phyloP scores from a whole-genome alignment of 2,797 vertebrate genomes.

The Silurus lanzhouensis region DNA sequence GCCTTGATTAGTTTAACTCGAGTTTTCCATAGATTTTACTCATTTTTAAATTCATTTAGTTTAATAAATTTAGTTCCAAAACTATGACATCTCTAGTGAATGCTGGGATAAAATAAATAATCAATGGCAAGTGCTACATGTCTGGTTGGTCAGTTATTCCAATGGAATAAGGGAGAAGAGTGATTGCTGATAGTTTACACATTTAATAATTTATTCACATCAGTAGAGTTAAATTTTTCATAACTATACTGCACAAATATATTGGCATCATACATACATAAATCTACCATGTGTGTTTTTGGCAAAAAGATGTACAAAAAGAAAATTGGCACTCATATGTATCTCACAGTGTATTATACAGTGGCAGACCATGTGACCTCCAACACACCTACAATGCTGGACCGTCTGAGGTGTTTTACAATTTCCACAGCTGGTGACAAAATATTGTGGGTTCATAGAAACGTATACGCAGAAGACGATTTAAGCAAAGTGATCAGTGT shows the following conservation, averaged over 20 bases:
- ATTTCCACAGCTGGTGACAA: conserved; percentile 28
- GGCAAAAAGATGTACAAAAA: conserved; percentile 16
- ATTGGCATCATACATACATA: conserved; percentile 7
- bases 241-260: conserved; percentile 39
- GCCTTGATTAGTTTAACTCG: conserved; percentile 80
- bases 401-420: background rate
- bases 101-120: conserved; percentile 30
- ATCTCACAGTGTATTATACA: conserved; percentile 41
- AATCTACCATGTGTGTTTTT: background rate
- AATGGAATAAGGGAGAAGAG: background rate
- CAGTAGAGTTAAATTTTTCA: conserved; percentile 61
- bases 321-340: background rate
- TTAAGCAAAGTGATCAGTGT: conserved; percentile 34
- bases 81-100: background rate
- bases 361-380: conserved; percentile 4
- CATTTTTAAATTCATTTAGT: background rate
- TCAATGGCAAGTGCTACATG: background rate
- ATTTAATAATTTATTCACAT: conserved; percentile 15
- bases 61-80: background rate
- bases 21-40: background rate
- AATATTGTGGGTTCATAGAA: background rate
- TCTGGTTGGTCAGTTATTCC: background rate
- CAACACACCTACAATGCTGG: background rate
- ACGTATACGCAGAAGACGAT: background rate
- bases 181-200: background rate